Evolutionary conservation across 2,888 invertebrate species (phyloP).

Genomic region (Teleiodes luculella): DNA sequence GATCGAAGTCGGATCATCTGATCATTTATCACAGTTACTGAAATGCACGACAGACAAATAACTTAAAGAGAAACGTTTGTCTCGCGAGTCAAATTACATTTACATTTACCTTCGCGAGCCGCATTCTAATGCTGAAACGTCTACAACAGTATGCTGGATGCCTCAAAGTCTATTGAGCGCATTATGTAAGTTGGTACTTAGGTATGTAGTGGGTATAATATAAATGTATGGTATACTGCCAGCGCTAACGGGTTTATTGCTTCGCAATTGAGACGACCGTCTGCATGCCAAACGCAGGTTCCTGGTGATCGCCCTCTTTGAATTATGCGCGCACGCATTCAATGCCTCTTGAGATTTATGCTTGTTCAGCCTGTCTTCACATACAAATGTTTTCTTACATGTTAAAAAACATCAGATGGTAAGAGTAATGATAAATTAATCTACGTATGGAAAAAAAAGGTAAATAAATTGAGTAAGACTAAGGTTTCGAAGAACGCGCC

Average conservation of each 20-base stretch:
- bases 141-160: slow-evolving; percentile 22
- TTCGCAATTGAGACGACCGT: slow-evolving; percentile 64
- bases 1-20: too few species aligned
- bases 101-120: slow-evolving; percentile 21
- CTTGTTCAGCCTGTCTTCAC: slow-evolving; percentile 50
- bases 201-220: too few species aligned
- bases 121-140: slow-evolving; percentile 23
- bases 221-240: slow-evolving; percentile 26
- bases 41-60: neutral
- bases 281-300: slow-evolving; percentile 73
- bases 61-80: neutral
- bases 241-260: slow-evolving; percentile 72
- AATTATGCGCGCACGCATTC: slow-evolving; percentile 74
- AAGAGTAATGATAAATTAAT: too few species aligned
- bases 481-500: too few species aligned
- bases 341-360: slow-evolving; percentile 67
- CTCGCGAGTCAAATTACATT: slow-evolving; percentile 24
- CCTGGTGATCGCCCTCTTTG: slow-evolving; percentile 74
- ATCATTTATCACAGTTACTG: too few species aligned
- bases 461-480: too few species aligned
- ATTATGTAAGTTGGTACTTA: slow-evolving; percentile 32
- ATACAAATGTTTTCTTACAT: slow-evolving; percentile 64
- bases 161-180: slow-evolving; percentile 51
- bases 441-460: neutral
- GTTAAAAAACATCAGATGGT: slow-evolving; percentile 47